Conservation (phyloP, 2,113 vertebrate species). For the Peromyscus polionotus region DNA sequence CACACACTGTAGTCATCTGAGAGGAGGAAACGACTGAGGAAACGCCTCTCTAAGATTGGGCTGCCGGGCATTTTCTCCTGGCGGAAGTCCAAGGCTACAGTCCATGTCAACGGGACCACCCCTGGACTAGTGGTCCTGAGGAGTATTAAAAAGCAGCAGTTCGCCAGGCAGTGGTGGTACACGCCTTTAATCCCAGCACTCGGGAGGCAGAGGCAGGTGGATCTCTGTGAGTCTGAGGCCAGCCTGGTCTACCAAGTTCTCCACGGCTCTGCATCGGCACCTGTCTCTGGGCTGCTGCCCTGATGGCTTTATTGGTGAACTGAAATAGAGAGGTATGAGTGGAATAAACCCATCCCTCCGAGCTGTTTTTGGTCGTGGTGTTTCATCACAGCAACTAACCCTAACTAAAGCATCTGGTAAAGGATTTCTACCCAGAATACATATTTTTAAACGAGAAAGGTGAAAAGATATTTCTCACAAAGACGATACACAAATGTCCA, state of each 20-base stretch:
- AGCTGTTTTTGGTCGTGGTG: neutral
- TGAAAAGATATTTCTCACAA: neutral
- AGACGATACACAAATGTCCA: neutral
- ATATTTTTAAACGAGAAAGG: neutral
- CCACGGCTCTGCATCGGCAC: no score
- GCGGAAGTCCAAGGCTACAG: neutral
- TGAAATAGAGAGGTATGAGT: neutral
- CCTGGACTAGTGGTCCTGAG: neutral
- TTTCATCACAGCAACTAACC: neutral
- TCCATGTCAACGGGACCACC: neutral
- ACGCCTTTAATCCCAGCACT: no score
- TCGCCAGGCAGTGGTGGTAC: no score
- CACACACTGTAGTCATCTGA: neutral
- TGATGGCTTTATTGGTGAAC: neutral
- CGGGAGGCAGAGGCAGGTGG: no score
- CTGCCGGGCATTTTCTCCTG: neutral
- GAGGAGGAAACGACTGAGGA: neutral
- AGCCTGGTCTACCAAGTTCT: no score
- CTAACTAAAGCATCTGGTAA: neutral
- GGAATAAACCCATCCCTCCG: neutral
- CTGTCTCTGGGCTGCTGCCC: no score
- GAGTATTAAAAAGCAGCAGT: neutral
- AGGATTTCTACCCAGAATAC: neutral
- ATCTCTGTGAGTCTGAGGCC: no score
- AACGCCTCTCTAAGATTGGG: neutral